Evolutionary conservation across 2,888 invertebrate species (phyloP).

Genomic region (Pristionchus arcanus): DNA sequence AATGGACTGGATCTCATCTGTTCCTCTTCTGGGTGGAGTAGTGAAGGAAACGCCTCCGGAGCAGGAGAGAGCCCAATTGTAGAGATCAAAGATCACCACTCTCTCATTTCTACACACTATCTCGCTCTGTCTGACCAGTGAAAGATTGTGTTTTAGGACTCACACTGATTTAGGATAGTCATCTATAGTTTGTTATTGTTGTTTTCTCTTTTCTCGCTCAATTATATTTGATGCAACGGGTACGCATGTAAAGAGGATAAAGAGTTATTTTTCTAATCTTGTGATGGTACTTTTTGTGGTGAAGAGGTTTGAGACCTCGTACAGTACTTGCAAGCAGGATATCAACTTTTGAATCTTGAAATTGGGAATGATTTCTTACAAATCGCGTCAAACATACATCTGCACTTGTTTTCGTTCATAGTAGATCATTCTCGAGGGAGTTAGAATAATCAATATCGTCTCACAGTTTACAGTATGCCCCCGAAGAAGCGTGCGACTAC

Average conservation of each 20-base stretch:
- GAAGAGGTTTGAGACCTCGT: conserved; percentile 19
- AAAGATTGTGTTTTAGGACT: not conserved
- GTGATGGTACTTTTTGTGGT: not conserved
- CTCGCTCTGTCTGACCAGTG: not conserved
- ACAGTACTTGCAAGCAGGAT: not conserved
- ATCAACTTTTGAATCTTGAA: not conserved
- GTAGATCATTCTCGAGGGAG: not conserved
- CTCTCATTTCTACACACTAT: not conserved
- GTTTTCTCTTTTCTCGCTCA: conserved; percentile 15
- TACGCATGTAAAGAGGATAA: conserved; percentile 21
- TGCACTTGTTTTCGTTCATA: not conserved
- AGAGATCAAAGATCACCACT: conserved; percentile 15
- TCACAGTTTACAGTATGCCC: not conserved
- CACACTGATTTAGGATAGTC: not conserved
- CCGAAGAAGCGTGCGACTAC: conserved; percentile 33
- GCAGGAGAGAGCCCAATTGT: conserved; percentile 58
- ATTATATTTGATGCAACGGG: not conserved
- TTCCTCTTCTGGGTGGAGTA: conserved; percentile 64
- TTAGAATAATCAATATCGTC: not conserved
- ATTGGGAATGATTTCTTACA: too few species aligned
- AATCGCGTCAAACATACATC: too few species aligned
- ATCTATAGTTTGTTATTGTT: conserved; percentile 9
- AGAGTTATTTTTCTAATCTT: not conserved
- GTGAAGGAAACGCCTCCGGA: conserved; percentile 63
- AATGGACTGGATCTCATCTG: conserved; percentile 59